Evolutionary conservation across 2,113 vertebrate genomes (phyloP), one percentile per base, ranked within the genome.

Genomic region (Cottus gobio): DNA sequence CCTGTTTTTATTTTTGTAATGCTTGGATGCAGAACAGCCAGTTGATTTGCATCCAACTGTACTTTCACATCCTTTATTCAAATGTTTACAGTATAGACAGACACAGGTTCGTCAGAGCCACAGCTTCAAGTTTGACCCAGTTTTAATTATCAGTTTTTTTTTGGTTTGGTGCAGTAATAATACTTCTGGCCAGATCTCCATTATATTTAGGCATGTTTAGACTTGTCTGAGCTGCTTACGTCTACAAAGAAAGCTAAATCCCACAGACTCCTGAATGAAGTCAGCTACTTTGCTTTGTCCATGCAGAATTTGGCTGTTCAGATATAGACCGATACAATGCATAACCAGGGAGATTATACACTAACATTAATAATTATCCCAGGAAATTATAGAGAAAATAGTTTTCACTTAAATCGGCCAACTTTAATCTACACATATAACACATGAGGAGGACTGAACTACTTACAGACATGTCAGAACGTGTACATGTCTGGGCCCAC

Each of bases 131-230:
- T 26, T 30, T 3, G 18, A 78, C 56, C 31, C 71, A 74, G 37
- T 76, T 86, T 64, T 13, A 75, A 8, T 7, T 36, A 12, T 15
- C 13, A 0, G 13, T 15, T 44, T 44, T 44, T 44, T 9, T 39
- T 26, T 37, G 63, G 66, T 58, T 52, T 50, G 42, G 56, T 63
- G 56, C 36, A 39, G 13, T 50, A 50, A 57, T 30, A 52, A 37
- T 44, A 22, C 26, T 7, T 4, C 34, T 28, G 66, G 58, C 72
- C 80, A 79, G 50, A 69, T 28, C 18, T 34, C 5, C 1, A 64
- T 77, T 77, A 87, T 80, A 80, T 82, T 76, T 62, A 57, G 73
- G 34, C 85, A 77, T 78, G 83, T 81, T 83, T 34, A 56, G 24
- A 84, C 88, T 65, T 39, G 77, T 22, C 31, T 28, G 39, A 16